Evolutionary conservation across 2,888 invertebrate species (phyloP), one percentile per base, ranked within the genome.

Genomic region (Choreutis nemorana): DNA sequence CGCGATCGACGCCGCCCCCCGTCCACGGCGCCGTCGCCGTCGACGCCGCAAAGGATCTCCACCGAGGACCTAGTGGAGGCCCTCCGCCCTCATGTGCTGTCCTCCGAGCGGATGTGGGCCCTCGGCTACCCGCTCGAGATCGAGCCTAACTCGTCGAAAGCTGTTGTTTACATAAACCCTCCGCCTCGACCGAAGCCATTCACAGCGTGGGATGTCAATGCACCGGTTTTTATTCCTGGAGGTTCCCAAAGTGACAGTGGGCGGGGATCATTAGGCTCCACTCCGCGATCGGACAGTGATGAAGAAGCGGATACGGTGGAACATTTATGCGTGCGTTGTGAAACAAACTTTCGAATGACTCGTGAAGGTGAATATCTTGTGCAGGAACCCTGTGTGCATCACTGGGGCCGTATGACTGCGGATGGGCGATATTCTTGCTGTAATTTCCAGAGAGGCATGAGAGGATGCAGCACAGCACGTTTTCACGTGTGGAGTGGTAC

Each of bases 401-500:
- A 99, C 59, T 93, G 91, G 89, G 97, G 96, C 12, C 89, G 90
- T 45, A 65, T 88, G n/a, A 82, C 80, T 54, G 61, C 59, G 14
- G 73, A 78, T 25, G 64, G 65, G 13, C 70, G 67, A 31, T 88
- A 86, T 61, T 71, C 81, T 5, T 92, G 92, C 50, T 92, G 92
- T 51, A 66, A 73, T 5, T 67, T 59, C 9, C 51, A 64, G 1
- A 50, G 65, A 11, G 66, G 75, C 5, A 63, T 84, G 1, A 58
- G 64, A 23, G 91, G 92, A 0, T 94, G 92, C 62, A 79, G 82
- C 4, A 64, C 63, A 2, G 83, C 83, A 1, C 77, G 79, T 6
- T 63, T 82, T 33, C 94, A 94, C 58, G 92, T 94, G 1, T 92
- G 91, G 91, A 84, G 81, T 27, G 91, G 91, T 1, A 65, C 86